Evolutionary conservation across 2,888 invertebrate genomes (phyloP), one percentile per base, ranked within the genome.

Genomic region (Drosophila quinaria): DNA sequence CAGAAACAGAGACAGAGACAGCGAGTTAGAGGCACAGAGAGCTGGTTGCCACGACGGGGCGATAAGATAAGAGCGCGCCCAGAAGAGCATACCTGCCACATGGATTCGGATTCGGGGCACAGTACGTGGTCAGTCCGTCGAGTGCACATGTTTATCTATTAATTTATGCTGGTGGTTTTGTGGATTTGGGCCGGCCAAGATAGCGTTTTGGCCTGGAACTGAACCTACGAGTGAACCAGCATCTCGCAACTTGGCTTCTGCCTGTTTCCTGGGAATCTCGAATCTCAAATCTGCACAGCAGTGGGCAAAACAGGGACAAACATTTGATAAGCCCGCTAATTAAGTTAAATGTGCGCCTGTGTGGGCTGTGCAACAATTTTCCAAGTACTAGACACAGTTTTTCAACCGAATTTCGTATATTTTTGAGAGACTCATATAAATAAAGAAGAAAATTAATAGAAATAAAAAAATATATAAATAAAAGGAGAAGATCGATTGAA

Each of bases 151-250:
- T 88, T 90, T 90, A 90, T 90, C 90, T 90, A 82, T 90, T 90
- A 90, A 90, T 90, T 90, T 90, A 90, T 90, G 87, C 90, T 78
- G 90, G 90, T 80, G 80, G 76, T 72, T 82, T 80, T 79, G 44
- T 54, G 65, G 68, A 70, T 78, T 73, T 80, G 70, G 81, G 69
- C 68, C 50, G 64, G 64, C 25, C 31, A 31, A 77, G 80, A 82
- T 85, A 80, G 78, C 64, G 81, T 33, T 10, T 70, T 68, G 70
- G 64, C 69, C 66, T 69, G 60, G 62, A 62, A 41, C 58, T 50
- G 15, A 25, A 31, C 46, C 44, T 42, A 6, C 13, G 13, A 19
- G 19, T 4, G 11, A 5, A 13, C 31, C 31, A 2, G 37, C 37
- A 37, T 37, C 37, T n/a, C 37, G n/a, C 33, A 44, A 44, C 35